Conservation (phyloP, 2,888 invertebrate genomes). For the Cotesia congregata region DNA sequence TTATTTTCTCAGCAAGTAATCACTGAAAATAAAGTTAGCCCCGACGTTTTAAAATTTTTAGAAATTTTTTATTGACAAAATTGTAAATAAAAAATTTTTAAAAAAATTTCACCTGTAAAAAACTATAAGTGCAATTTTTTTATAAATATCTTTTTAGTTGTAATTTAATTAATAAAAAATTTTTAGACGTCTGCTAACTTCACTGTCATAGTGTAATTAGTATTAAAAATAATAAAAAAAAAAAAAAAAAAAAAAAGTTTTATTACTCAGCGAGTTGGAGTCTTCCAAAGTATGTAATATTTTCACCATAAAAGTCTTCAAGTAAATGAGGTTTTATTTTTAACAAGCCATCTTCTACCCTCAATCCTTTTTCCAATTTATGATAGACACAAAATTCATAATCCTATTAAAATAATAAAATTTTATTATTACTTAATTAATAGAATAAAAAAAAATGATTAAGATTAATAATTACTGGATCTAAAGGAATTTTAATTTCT, state of each 20-base stretch:
- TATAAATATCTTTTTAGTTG: no score
- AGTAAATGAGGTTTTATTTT: constrained; percentile 57
- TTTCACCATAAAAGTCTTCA: constrained; percentile 59
- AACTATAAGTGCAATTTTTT: no score
- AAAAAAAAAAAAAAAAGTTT: neutral
- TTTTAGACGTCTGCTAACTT: no score
- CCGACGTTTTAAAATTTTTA: no score
- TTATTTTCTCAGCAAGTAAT: neutral
- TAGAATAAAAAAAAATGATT: neutral
- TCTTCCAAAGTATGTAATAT: constrained; percentile 54
- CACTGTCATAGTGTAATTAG: no score
- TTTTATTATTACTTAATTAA: neutral
- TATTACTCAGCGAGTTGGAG: constrained; percentile 57
- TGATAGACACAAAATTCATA: constrained; percentile 66
- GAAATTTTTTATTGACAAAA: no score
- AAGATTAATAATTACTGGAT: constrained; percentile 53
- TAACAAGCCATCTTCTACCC: constrained; percentile 54
- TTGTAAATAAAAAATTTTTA: no score
- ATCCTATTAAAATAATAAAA: constrained; percentile 54
- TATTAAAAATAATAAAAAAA: neutral
- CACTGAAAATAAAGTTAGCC: neutral
- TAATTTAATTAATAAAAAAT: no score
- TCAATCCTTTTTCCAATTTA: constrained; percentile 52
- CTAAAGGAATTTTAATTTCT: constrained; percentile 57
- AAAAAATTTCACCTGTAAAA: no score